Evolutionary conservation across 2,113 vertebrate genomes (phyloP), one percentile per base, ranked within the genome.

Genomic region (Jaculus jaculus): DNA sequence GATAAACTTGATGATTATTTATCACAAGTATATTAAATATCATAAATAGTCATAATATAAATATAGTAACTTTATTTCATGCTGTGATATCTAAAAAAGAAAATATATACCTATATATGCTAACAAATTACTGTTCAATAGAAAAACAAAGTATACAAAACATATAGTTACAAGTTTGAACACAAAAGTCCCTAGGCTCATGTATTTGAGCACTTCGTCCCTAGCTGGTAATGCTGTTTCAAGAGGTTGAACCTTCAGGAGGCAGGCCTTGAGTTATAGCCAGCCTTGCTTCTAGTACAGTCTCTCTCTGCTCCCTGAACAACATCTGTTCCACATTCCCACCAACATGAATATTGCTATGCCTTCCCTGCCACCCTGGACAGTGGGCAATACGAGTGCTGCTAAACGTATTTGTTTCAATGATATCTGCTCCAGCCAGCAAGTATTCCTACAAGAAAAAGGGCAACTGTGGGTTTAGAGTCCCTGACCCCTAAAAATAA

Each of bases 341-440:
- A 60, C 77, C 77, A 79, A 21, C 34, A 37, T 37, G 37, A 72
- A 72, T 4, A 72, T 28, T 69, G 32, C 4, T 3, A 16, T n/a
- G 30, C 20, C 39, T 69, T 69, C 30, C 10, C 61, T 24, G 12
- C 12, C 30, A 51, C 82, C 51, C n/a, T n/a, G 13, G 30, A 51
- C 42, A n/a, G 30, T 32, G 28, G 15, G 8, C 32, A 18, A 99
- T 92, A 47, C 98, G 97, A 0, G 99, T 99, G 97, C 99, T 99
- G 96, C 99, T 99, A 80, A 99, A 99, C 3, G 99, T 99, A 97
- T 99, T 99, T 4, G 99, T 99, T 98, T 99, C 99, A 37, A 99
- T 98, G 87, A 99, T 99, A 96, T 99, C 99, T 20, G 99, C 99
- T 0, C 99, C 99, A 26, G 99, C 98, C 86, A 99, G 96, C 93